phyloP scores from a whole-genome alignment of 2,113 vertebrate species.

The Zosterops pallidus region DNA sequence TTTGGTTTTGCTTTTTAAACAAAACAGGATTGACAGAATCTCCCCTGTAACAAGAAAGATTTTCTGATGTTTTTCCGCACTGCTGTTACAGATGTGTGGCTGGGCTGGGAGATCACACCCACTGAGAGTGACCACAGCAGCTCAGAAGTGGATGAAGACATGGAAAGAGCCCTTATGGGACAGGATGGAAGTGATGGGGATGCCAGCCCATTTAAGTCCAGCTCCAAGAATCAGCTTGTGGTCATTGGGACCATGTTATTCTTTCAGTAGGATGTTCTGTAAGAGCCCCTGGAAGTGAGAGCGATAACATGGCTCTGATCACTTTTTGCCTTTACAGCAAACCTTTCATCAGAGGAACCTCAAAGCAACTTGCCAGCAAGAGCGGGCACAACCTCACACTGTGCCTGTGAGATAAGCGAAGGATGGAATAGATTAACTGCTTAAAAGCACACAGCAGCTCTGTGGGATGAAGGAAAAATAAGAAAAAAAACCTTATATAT shows the following conservation, averaged over 20 bases:
- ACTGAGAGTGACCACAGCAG: neutral
- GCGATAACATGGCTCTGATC: neutral
- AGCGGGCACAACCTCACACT: neutral
- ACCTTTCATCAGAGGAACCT: conserved; percentile 12
- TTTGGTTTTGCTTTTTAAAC: neutral
- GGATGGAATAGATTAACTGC: conserved; percentile 28
- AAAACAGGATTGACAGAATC: neutral
- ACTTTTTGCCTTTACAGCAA: neutral
- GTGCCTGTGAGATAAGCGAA: conserved; percentile 14
- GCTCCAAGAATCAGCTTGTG: neutral
- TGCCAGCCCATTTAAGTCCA: neutral
- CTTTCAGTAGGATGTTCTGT: neutral
- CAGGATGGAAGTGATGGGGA: neutral
- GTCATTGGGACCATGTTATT: neutral
- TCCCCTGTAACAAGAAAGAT: neutral
- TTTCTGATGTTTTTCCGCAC: neutral
- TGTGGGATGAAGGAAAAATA: conserved; percentile 24
- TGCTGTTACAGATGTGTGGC: neutral
- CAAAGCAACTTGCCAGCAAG: conserved; percentile 12
- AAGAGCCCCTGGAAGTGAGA: neutral
- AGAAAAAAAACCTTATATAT: neutral
- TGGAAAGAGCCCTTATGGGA: neutral
- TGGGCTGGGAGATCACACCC: neutral
- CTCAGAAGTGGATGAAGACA: neutral
- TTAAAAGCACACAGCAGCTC: conserved; percentile 40